Conservation (phyloP, 2,888 invertebrate genomes). For the Gordius sp. region DNA sequence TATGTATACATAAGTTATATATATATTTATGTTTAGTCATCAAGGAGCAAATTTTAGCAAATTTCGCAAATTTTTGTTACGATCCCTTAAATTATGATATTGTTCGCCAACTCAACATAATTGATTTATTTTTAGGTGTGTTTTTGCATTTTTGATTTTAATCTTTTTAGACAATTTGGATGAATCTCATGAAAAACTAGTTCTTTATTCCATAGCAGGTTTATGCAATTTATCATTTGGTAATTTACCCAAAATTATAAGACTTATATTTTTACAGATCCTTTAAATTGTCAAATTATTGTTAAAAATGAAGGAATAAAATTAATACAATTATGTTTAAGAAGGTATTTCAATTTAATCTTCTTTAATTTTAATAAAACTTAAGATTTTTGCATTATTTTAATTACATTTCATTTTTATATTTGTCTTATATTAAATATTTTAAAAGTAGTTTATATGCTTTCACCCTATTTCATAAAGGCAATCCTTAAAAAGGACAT, state of each 20-base stretch:
- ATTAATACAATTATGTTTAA: not conserved
- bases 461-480: too few species aligned
- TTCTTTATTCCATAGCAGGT: not conserved
- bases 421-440: too few species aligned
- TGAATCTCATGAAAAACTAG: not conserved
- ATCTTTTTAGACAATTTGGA: not conserved
- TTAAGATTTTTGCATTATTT: too few species aligned
- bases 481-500: too few species aligned
- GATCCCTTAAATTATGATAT: constrained; percentile 13
- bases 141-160: not conserved
- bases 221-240: not conserved
- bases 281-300: not conserved
- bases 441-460: too few species aligned
- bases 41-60: constrained; percentile 5
- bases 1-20: not conserved
- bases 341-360: not conserved
- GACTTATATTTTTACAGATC: not conserved
- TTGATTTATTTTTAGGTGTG: constrained; percentile 7
- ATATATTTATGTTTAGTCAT: not conserved
- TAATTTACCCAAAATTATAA: not conserved
- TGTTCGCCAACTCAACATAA: constrained; percentile 1
- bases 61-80: constrained; percentile 10
- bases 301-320: not conserved
- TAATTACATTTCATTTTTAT: too few species aligned
- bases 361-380: too few species aligned